A percentile compares a stretch with the other conserved stretches of the same genome.
These are phyloP conservation scores for Silurus glanis DNA, from an alignment of 2,113 vertebrate species.

Conservation along the genomic window DNA sequence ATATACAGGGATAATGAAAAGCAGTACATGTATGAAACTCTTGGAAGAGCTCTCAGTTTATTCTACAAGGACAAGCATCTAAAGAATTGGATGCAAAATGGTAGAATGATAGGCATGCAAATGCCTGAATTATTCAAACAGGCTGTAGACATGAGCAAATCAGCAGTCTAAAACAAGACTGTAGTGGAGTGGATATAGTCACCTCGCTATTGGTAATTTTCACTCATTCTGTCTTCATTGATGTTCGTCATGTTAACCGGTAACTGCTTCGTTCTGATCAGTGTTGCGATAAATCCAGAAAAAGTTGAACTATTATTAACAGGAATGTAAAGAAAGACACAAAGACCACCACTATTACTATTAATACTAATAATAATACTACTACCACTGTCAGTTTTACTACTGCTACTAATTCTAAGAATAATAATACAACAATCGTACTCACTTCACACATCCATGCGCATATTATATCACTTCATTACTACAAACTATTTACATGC, in stretches of 20 bases:
- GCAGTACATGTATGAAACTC: not conserved
- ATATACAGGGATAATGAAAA: not conserved
- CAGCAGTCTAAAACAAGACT: not conserved
- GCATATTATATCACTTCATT: too few relatives aligned
- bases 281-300: not conserved
- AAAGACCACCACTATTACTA: not conserved
- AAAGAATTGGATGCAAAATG: not conserved
- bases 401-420: too few relatives aligned
- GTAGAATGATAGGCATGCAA: not conserved
- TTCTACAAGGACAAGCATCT: not conserved
- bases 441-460: too few relatives aligned
- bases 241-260: not conserved
- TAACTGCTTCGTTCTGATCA: not conserved
- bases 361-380: not conserved
- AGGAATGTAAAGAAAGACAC: not conserved
- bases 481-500: too few relatives aligned
- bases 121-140: slow-evolving; percentile 2
- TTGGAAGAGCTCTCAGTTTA: not conserved
- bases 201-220: not conserved
- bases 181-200: not conserved
- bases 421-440: too few relatives aligned
- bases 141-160: not conserved
- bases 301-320: not conserved
- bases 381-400: too few relatives aligned
- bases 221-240: not conserved